Evolutionary conservation across 1,140 invertebrate genomes (phyloP).

Genomic region (Rhyacophila brunnea): DNA sequence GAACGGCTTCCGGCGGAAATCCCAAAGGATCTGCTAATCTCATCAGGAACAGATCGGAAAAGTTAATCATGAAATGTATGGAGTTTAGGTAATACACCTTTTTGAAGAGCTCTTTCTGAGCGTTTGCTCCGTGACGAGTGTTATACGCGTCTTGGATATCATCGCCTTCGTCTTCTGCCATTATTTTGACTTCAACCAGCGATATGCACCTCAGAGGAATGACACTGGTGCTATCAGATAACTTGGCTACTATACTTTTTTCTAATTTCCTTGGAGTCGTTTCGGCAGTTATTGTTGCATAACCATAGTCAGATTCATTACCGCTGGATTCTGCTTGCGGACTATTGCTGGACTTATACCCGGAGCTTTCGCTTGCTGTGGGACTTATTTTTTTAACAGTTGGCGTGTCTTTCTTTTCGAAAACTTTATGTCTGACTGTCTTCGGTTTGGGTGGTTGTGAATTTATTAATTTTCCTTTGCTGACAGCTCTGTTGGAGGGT

Average conservation of each 20-base stretch:
- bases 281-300: conserved; percentile 52
- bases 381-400: conserved; percentile 35
- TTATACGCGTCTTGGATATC: conserved; percentile 39
- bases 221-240: conserved; percentile 42
- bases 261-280: conserved; percentile 48
- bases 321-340: conserved; percentile 51
- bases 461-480: conserved; percentile 13
- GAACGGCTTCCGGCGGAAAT: conserved; percentile 50
- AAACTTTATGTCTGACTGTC: conserved; percentile 1
- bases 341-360: conserved; percentile 54
- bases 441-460: conserved; percentile 12
- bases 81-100: conserved; percentile 61
- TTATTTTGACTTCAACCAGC: conserved; percentile 44
- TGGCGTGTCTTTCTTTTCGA: conserved; percentile 5
- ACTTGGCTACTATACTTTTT: conserved; percentile 43
- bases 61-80: conserved; percentile 60
- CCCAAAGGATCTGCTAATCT: conserved; percentile 54
- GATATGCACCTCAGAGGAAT: conserved; percentile 50
- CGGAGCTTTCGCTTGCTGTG: conserved; percentile 58
- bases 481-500: conserved; percentile 31
- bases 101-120: conserved; percentile 44
- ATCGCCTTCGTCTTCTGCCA: conserved; percentile 42
- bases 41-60: conserved; percentile 58
- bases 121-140: conserved; percentile 38
- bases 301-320: conserved; percentile 59